Percentiles rank a stretch among this genome's conserved stretches.
These are phyloP conservation scores for Lumbricus terrestris DNA, from an alignment of 2,888 invertebrate species.

Conservation along the genomic window DNA sequence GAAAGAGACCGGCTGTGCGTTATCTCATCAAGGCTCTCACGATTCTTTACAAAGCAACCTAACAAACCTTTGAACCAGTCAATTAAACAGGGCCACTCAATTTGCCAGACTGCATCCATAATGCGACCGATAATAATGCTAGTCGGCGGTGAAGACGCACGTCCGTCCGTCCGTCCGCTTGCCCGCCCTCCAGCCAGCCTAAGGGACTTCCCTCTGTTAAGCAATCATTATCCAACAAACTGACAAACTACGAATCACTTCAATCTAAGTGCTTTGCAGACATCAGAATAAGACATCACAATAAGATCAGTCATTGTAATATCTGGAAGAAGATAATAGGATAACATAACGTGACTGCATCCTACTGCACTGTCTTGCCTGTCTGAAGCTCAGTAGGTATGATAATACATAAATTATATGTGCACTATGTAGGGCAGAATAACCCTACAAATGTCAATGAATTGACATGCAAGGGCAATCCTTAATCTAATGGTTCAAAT, in stretches of 20 bases:
- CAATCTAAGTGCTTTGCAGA: not conserved
- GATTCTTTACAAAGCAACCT: conserved; percentile 9
- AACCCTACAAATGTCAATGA: not conserved
- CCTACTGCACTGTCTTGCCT: not conserved
- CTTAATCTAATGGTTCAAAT: not conserved
- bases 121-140: not conserved
- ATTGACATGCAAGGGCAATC: not conserved
- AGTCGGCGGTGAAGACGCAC: not conserved
- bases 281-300: not conserved
- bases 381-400: not conserved
- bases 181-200: not conserved
- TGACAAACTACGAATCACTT: not conserved
- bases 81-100: conserved; percentile 14
- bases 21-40: conserved; percentile 16
- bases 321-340: not conserved
- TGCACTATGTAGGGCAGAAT: not conserved
- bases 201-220: not conserved
- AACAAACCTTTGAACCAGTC: conserved; percentile 13
- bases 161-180: no score
- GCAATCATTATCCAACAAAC: not conserved
- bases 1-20: conserved; percentile 11
- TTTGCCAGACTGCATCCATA: conserved; percentile 3
- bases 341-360: not conserved
- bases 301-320: not conserved
- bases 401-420: not conserved